A percentile compares a stretch with the other conserved stretches of the same genome.
Conservation (phyloP, 2,797 vertebrate genomes). For the Furcifer pardalis region DNA sequence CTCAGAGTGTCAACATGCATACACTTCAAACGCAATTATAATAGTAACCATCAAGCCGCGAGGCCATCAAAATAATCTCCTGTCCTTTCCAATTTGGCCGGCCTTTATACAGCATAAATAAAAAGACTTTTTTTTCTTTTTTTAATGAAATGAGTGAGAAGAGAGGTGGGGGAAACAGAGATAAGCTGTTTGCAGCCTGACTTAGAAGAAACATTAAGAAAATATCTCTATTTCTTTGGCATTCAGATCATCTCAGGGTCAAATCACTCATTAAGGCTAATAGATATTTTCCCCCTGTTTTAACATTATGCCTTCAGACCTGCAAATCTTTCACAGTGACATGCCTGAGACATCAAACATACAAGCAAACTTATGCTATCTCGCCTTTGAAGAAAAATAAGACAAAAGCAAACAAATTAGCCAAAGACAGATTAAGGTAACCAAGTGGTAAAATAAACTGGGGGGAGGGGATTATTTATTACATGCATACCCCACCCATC, state of each 20-base stretch:
- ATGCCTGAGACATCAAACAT: too few species aligned
- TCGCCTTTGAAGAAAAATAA: too few species aligned
- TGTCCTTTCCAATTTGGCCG: conserved; percentile 9
- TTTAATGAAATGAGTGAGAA: neutral
- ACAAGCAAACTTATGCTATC: too few species aligned
- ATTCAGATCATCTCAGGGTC: neutral
- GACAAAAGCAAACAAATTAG: too few species aligned
- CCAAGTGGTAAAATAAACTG: too few species aligned
- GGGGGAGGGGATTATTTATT: too few species aligned
- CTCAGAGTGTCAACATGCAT: neutral
- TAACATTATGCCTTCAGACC: too few species aligned
- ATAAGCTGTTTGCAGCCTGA: neutral
- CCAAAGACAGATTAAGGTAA: too few species aligned
- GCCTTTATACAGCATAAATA: neutral
- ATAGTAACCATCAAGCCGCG: neutral
- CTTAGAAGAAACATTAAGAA: neutral
- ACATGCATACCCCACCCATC: too few species aligned
- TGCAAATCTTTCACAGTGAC: too few species aligned
- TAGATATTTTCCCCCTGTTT: too few species aligned
- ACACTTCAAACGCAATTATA: conserved; percentile 17
- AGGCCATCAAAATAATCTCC: conserved; percentile 7
- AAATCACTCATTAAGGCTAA: too few species aligned
- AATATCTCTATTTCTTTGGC: neutral
- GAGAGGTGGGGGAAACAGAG: neutral
- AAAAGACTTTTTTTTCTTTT: neutral